phyloP scores from a whole-genome alignment of 2,888 invertebrate genomes.

The Blastobasis lacticolella region DNA sequence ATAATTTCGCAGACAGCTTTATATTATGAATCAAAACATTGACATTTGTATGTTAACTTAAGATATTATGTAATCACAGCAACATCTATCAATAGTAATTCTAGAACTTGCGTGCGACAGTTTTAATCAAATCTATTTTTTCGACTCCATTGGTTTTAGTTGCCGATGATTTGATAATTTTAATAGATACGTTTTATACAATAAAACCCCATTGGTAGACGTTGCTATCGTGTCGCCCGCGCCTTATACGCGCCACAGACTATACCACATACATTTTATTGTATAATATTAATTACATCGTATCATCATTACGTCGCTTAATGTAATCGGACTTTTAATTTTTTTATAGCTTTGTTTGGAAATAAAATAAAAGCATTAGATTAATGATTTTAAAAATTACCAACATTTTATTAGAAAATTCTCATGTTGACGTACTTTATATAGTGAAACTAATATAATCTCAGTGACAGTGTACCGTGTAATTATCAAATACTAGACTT shows the following conservation, averaged over 20 bases:
- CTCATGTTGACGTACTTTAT: conserved; percentile 24
- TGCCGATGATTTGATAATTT: conserved; percentile 3
- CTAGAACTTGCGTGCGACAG: too few species aligned
- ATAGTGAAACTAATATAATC: conserved; percentile 40
- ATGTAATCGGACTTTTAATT: conserved; percentile 32
- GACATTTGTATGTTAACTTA: too few species aligned
- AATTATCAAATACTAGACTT: conserved; percentile 50
- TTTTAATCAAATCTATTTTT: too few species aligned
- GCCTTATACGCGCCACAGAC: conserved; percentile 10
- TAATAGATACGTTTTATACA: conserved; percentile 19
- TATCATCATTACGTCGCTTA: conserved; percentile 32
- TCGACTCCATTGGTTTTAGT: too few species aligned
- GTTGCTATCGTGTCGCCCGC: too few species aligned
- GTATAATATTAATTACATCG: conserved; percentile 26
- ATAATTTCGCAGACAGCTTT: conserved; percentile 7
- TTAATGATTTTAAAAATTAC: conserved; percentile 10
- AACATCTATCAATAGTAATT: too few species aligned
- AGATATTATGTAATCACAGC: too few species aligned
- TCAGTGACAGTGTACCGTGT: conserved; percentile 44
- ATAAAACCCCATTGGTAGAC: not conserved
- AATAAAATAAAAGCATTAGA: conserved; percentile 23
- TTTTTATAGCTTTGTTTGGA: conserved; percentile 27
- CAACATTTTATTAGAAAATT: conserved; percentile 14
- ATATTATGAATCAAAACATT: too few species aligned
- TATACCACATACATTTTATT: conserved; percentile 28